Percentiles rank a stretch among this genome's conserved stretches.
phyloP scores from a whole-genome alignment of 2,888 invertebrate species.

The Chorisops tibialis region DNA sequence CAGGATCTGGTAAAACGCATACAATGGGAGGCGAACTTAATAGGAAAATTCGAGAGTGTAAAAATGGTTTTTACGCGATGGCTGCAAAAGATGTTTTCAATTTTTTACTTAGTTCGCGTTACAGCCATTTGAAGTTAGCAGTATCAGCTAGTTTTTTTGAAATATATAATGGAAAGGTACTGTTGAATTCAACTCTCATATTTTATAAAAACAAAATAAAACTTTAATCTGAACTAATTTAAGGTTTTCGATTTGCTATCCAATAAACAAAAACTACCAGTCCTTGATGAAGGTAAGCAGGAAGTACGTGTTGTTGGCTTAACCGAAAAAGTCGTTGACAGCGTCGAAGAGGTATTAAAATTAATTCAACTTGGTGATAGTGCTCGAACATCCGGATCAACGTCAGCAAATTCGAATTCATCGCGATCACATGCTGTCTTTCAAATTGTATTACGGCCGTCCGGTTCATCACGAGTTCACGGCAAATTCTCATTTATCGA shows the following conservation, averaged over 20 bases:
- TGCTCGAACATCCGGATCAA: conserved; percentile 92
- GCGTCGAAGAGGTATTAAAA: conserved; percentile 89
- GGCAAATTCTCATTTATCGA: conserved; percentile 99
- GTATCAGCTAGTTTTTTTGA: conserved; percentile 98
- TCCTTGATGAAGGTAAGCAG: conserved; percentile 95
- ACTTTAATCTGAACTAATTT: conserved; percentile 25
- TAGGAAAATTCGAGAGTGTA: conserved; percentile 93
- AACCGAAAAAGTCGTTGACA: conserved; percentile 88
- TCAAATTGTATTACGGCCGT: conserved; percentile 85
- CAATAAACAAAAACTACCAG: conserved; percentile 89
- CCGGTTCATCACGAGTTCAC: conserved; percentile 77
- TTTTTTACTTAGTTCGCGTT: conserved; percentile 75
- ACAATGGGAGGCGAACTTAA: conserved; percentile 99
- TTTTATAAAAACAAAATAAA: too few relatives aligned
- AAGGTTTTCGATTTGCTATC: conserved; percentile 83
- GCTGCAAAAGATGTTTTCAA: conserved; percentile 92
- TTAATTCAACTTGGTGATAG: conserved; percentile 88
- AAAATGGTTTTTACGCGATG: conserved; percentile 97
- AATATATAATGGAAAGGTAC: conserved; percentile 96
- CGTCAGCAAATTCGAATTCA: conserved; percentile 96
- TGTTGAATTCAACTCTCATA: conserved; percentile 1
- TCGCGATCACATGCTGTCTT: conserved; percentile 99
- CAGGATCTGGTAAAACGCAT: conserved; percentile 94
- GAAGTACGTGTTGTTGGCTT: conserved; percentile 97
- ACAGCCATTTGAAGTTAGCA: conserved; percentile 78